phyloP scores from a whole-genome alignment of 2,888 invertebrate species.

The Opisthograptis luteolata region DNA sequence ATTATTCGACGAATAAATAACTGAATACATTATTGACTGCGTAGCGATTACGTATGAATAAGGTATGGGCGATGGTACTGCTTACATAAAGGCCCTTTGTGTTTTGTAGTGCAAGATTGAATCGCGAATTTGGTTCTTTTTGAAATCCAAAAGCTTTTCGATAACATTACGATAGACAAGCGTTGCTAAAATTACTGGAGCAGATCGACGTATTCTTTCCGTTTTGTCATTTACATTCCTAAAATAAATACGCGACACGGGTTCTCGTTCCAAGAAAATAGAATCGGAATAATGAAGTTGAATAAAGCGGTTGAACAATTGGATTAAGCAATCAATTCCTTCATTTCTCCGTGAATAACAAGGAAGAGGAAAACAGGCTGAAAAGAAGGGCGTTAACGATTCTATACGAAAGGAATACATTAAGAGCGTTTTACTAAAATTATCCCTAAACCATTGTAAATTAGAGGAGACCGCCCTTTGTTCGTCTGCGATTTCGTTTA shows the following conservation, averaged over 20 bases:
- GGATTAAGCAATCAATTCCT: conserved; percentile 53
- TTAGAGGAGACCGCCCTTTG: conserved; percentile 25
- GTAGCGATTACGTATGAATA: conserved; percentile 23
- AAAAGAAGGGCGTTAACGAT: conserved; percentile 38
- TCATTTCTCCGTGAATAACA: conserved; percentile 45
- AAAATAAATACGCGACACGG: not conserved
- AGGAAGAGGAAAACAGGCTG: conserved; percentile 30
- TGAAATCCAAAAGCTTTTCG: conserved; percentile 1
- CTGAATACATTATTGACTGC: conserved; percentile 23
- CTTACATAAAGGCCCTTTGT: conserved; percentile 22
- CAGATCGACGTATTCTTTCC: not conserved
- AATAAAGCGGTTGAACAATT: conserved; percentile 43
- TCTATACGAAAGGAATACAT: conserved; percentile 21
- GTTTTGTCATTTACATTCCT: conserved; percentile 1
- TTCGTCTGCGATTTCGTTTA: conserved; percentile 26
- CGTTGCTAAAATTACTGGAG: not conserved
- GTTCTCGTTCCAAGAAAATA: conserved; percentile 34
- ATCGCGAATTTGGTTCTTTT: conserved; percentile 14
- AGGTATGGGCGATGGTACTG: conserved; percentile 15
- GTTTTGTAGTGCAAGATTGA: conserved; percentile 16
- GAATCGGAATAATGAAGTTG: conserved; percentile 47
- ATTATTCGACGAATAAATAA: conserved; percentile 25
- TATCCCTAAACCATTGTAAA: conserved; percentile 25
- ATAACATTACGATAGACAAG: conserved; percentile 7
- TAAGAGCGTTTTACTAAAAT: conserved; percentile 20